phyloP scores from a whole-genome alignment of 1,140 invertebrate species.

The Solenopsis invicta region DNA sequence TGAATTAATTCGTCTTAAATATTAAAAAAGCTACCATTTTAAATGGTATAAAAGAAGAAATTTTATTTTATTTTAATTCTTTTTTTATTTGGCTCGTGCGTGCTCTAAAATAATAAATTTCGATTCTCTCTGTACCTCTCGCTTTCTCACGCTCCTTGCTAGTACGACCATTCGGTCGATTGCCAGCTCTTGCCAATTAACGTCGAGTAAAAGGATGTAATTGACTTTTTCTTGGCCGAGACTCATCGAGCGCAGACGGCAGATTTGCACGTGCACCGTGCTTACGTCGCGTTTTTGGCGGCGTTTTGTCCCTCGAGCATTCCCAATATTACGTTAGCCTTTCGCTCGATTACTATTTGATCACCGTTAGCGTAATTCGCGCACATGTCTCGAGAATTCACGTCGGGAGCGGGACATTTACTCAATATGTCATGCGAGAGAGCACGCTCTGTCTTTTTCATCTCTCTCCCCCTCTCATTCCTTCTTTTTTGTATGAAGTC shows the following conservation, averaged over 20 bases:
- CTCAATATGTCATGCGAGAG: conserved; percentile 23
- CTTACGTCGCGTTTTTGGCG: conserved; percentile 28
- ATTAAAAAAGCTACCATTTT: neutral
- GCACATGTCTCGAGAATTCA: conserved; percentile 30
- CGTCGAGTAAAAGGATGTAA: conserved; percentile 56
- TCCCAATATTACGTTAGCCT: neutral
- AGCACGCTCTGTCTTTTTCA: neutral
- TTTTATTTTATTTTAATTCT: neutral
- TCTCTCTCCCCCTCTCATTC: neutral
- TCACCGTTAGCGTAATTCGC: conserved; percentile 23
- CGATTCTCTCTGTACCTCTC: neutral
- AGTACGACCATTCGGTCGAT: neutral
- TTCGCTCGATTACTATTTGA: conserved; percentile 8
- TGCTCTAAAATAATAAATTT: conserved; percentile 31
- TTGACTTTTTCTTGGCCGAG: conserved; percentile 29
- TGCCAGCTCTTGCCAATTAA: conserved; percentile 57
- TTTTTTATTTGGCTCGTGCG: neutral
- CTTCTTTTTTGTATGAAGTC: neutral
- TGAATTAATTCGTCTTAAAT: neutral
- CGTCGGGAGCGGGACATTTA: neutral
- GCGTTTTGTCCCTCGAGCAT: neutral
- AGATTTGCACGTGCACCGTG: neutral
- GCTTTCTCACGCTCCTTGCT: neutral
- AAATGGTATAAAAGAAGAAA: neutral
- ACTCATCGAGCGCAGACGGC: neutral